Percentiles rank a stretch among this genome's conserved stretches.
Conservation (phyloP, 2,113 vertebrate species). For the Rhinoderma darwinii region DNA sequence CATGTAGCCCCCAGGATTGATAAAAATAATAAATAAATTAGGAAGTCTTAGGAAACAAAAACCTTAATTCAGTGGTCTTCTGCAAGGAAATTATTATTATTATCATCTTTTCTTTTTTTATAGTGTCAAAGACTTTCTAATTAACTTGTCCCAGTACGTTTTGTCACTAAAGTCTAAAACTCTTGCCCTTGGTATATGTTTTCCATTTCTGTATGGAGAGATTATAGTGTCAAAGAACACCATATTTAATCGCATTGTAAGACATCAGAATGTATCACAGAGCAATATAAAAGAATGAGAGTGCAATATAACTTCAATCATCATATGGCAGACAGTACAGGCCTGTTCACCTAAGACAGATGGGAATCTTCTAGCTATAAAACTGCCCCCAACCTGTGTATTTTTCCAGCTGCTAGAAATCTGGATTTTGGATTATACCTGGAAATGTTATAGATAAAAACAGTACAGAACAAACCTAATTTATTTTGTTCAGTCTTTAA, state of each 20-base stretch:
- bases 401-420: neutral
- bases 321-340: neutral
- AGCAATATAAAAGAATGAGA: conserved; percentile 19
- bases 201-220: conserved; percentile 3
- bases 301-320: conserved; percentile 23
- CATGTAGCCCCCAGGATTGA: neutral
- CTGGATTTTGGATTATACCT: neutral
- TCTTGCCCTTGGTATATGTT: neutral
- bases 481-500: neutral
- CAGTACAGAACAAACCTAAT: no score
- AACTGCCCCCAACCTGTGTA: neutral
- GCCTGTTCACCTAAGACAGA: neutral
- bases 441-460: neutral
- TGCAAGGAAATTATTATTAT: neutral
- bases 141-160: neutral
- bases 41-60: neutral
- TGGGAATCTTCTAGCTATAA: neutral
- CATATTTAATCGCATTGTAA: conserved; percentile 8
- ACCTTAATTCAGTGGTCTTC: neutral
- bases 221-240: conserved; percentile 19
- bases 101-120: neutral
- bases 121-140: neutral
- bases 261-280: conserved; percentile 33
- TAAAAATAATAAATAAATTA: neutral
- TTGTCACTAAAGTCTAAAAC: neutral